These are phyloP conservation scores for Anhinga rufa DNA, from an alignment of 2,113 vertebrate genomes.

Conservation along the genomic window DNA sequence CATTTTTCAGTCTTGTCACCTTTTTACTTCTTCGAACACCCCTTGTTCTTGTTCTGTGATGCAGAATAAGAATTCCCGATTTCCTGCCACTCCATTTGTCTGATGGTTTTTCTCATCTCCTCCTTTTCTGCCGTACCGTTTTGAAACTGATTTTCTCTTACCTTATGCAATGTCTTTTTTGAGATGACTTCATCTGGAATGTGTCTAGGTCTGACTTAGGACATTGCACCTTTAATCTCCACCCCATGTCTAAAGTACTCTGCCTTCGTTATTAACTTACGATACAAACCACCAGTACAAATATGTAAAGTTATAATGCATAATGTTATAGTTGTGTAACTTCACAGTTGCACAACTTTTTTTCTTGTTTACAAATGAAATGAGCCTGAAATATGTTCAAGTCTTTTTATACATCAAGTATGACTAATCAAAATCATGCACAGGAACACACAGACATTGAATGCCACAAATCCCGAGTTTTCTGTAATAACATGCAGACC, in stretches of 20 bases:
- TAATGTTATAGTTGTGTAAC: background rate
- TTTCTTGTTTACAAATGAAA: background rate
- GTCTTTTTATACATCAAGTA: background rate
- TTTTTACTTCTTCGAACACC: background rate
- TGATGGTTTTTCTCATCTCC: background rate
- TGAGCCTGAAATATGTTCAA: background rate
- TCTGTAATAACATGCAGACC: background rate
- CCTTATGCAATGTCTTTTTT: background rate
- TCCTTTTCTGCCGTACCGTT: background rate
- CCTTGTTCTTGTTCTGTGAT: background rate
- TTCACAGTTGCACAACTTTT: background rate
- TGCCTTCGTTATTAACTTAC: background rate
- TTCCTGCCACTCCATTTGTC: background rate
- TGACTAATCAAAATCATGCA: background rate
- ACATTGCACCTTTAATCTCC: background rate
- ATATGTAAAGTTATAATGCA: background rate
- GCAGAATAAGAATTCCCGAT: background rate
- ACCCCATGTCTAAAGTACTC: background rate
- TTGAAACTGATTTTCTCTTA: background rate
- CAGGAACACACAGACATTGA: background rate
- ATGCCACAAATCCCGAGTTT: background rate
- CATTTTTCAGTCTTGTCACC: background rate
- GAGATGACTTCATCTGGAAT: background rate
- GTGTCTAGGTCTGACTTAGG: background rate
- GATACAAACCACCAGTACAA: background rate